Percentiles rank a stretch among this genome's conserved stretches.
Evolutionary conservation across 23 tunicate genomes (phyloP).

Genomic region (Phallusia fumigata): DNA sequence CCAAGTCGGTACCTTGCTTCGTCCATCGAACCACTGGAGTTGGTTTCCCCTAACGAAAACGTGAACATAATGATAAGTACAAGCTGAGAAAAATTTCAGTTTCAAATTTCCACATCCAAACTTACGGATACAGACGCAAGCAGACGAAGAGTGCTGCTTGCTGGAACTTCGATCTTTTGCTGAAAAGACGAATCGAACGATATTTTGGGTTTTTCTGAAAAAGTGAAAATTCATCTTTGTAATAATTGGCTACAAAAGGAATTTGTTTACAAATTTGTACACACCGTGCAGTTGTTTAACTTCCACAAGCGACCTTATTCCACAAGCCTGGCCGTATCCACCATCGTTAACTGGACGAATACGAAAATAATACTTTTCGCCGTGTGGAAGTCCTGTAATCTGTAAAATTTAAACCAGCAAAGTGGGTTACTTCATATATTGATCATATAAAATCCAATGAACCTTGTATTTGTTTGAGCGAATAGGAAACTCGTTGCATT

Average conservation of each 20-base stretch:
- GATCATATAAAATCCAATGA: not conserved
- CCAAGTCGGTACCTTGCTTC: slow-evolving; percentile 79
- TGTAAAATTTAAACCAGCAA: not conserved
- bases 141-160: slow-evolving; percentile 74
- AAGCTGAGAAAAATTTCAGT: too few species aligned
- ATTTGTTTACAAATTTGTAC: not conserved
- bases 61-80: not conserved
- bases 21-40: slow-evolving; percentile 65
- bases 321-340: slow-evolving; percentile 62
- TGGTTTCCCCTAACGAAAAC: slow-evolving; percentile 77
- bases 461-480: slow-evolving; percentile 58
- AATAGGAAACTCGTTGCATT: slow-evolving; percentile 70
- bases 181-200: slow-evolving; percentile 47
- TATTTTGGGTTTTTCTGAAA: slow-evolving; percentile 69
- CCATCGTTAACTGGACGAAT: slow-evolving; percentile 77
- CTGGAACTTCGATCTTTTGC: slow-evolving; percentile 62
- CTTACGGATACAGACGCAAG: slow-evolving; percentile 82
- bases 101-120: not conserved
- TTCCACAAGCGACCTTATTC: slow-evolving; percentile 36
- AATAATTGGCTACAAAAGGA: too few species aligned
- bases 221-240: not conserved
- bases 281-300: slow-evolving; percentile 77
- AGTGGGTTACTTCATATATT: not conserved
- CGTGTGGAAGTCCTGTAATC: slow-evolving; percentile 64
- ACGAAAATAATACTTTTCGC: slow-evolving; percentile 73